phyloP scores from a whole-genome alignment of 2,888 invertebrate genomes.

The Dynastes maya region DNA sequence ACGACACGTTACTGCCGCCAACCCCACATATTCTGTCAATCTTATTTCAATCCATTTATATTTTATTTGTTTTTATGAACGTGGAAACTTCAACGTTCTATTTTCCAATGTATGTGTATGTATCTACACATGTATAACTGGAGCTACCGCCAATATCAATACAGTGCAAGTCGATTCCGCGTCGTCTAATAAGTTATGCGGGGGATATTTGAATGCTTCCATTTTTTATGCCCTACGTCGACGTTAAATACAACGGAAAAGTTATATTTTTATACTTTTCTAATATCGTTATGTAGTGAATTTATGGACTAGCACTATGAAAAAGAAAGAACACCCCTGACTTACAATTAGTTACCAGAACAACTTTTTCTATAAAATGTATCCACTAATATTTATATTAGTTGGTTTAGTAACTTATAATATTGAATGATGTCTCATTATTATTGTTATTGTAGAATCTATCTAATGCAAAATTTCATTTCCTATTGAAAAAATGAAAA shows the following conservation, averaged over 20 bases:
- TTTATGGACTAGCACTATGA: neutral
- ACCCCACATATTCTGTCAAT: constrained; percentile 55
- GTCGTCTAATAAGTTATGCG: neutral
- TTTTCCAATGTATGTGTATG: neutral
- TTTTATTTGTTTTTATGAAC: constrained; percentile 51
- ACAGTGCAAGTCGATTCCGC: neutral
- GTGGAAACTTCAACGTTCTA: constrained; percentile 25
- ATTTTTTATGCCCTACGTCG: constrained; percentile 24
- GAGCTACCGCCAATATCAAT: neutral
- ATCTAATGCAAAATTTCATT: too few species aligned
- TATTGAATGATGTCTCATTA: too few species aligned
- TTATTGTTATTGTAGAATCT: too few species aligned
- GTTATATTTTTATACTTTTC: constrained; percentile 6
- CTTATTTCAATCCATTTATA: constrained; percentile 55
- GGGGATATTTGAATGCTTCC: constrained; percentile 24
- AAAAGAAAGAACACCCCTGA: neutral
- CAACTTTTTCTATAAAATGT: too few species aligned
- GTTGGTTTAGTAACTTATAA: too few species aligned
- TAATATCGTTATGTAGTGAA: constrained; percentile 2
- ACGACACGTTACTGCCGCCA: constrained; percentile 57
- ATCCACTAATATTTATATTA: too few species aligned
- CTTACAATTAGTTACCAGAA: too few species aligned
- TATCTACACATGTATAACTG: constrained; percentile 24
- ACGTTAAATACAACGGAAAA: constrained; percentile 1
- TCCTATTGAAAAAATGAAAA: too few species aligned